Evolutionary conservation across 2,797 vertebrate species (phyloP).

Genomic region (Peromyscus attwateri): DNA sequence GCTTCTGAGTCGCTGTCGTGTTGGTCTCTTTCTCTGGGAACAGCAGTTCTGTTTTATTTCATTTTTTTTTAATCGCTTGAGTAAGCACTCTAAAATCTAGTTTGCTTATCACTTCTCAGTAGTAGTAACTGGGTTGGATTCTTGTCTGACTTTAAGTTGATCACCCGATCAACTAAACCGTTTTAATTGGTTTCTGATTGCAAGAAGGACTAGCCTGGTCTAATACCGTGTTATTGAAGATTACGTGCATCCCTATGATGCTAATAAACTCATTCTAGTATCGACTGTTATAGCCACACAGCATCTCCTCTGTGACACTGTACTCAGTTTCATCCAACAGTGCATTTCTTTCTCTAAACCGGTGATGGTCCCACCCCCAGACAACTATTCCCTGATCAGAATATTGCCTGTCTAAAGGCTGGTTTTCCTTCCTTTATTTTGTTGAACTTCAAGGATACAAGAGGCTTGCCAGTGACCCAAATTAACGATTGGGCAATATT

Average conservation of each 20-base stretch:
- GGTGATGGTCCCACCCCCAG: not conserved
- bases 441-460: not conserved
- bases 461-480: not conserved
- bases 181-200: slow-evolving; percentile 57
- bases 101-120: slow-evolving; percentile 18
- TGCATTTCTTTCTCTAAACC: not conserved
- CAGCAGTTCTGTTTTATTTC: not conserved
- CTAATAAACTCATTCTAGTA: not conserved
- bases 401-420: not conserved
- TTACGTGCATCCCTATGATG: not conserved
- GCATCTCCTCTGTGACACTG: not conserved
- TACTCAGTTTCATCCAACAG: not conserved
- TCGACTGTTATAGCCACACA: not conserved
- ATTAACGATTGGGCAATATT: not conserved
- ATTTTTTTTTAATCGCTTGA: slow-evolving; percentile 9
- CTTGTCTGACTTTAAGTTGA: slow-evolving; percentile 51
- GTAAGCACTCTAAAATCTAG: not conserved
- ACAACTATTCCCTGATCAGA: not conserved
- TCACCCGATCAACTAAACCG: not conserved
- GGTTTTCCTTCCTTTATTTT: not conserved
- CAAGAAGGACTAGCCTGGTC: slow-evolving; percentile 32
- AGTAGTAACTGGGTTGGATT: slow-evolving; percentile 41
- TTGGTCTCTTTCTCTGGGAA: slow-evolving; percentile 29
- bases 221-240: slow-evolving; percentile 12
- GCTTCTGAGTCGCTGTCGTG: not conserved